These are phyloP conservation scores for Sarcophilus harrisii DNA, from an alignment of 2,797 vertebrate genomes.

Conservation along the genomic window DNA sequence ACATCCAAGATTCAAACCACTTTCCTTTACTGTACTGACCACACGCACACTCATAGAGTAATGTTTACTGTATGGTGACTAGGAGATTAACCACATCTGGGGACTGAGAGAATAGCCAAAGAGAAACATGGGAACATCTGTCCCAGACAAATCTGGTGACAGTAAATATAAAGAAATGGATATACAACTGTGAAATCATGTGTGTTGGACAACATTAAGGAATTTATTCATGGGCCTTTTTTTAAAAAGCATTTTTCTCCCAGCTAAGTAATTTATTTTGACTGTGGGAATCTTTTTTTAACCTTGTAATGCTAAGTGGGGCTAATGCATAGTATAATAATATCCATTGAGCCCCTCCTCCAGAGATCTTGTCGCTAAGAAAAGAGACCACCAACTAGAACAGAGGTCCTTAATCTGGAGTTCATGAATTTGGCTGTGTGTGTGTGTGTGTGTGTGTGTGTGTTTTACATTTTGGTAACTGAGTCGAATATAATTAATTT, in stretches of 20 bases:
- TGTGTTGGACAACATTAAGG: not conserved
- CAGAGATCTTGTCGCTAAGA: not conserved
- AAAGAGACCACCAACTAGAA: not conserved
- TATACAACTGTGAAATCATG: slow-evolving; percentile 3
- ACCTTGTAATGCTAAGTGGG: not conserved
- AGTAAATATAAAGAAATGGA: slow-evolving; percentile 6
- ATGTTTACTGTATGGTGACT: not conserved
- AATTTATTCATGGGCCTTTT: not conserved
- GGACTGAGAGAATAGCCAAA: not conserved
- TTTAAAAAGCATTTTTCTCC: not conserved
- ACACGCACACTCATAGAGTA: not conserved
- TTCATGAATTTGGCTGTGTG: not conserved
- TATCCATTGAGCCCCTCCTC: not conserved
- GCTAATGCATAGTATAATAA: not conserved
- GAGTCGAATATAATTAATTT: not conserved
- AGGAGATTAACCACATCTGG: slow-evolving; percentile 7
- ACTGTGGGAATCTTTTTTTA: not conserved
- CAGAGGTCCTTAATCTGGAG: not conserved
- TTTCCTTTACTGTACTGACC: not conserved
- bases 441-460: not conserved
- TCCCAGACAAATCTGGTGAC: slow-evolving; percentile 3
- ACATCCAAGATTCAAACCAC: not conserved
- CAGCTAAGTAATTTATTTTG: not conserved
- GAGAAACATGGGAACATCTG: not conserved
- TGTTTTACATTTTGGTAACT: not conserved